These are phyloP conservation scores for Cephus sareptanus DNA, from an alignment of 2,888 invertebrate species.

Conservation along the genomic window DNA sequence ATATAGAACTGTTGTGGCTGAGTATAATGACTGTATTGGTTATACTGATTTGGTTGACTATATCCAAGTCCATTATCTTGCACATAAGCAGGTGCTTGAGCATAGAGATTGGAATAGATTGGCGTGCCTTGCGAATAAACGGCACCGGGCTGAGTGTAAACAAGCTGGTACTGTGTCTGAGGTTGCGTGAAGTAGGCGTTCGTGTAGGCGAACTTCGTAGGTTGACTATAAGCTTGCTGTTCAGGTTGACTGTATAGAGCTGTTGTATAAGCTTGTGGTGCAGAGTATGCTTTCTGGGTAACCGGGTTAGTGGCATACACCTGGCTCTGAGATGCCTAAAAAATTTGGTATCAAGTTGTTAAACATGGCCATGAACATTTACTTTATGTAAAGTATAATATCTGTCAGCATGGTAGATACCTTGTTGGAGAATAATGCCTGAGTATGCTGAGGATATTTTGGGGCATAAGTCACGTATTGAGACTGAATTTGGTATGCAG, in stretches of 20 bases:
- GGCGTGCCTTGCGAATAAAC: constrained; percentile 43
- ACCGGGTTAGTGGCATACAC: constrained; percentile 6
- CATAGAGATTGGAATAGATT: constrained; percentile 40
- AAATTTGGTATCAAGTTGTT: neutral
- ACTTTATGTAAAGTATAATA: neutral
- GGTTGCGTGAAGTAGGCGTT: constrained; percentile 16
- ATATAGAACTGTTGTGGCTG: constrained; percentile 32
- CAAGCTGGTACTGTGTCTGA: constrained; percentile 48
- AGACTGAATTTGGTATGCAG: constrained; percentile 44
- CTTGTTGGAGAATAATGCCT: constrained; percentile 21
- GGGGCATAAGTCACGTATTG: constrained; percentile 35
- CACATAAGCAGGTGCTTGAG: constrained; percentile 42
- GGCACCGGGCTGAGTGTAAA: constrained; percentile 48
- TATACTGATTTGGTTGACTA: constrained; percentile 35
- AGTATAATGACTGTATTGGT: constrained; percentile 33
- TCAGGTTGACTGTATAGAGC: constrained; percentile 28
- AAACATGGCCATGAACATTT: neutral
- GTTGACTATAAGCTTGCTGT: constrained; percentile 28
- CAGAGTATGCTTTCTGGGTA: constrained; percentile 6
- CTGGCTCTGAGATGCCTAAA: constrained; percentile 10
- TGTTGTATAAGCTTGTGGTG: constrained; percentile 10
- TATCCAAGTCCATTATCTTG: constrained; percentile 48
- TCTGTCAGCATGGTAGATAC: neutral
- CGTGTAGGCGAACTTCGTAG: constrained; percentile 38
- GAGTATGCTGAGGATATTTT: constrained; percentile 28